These are phyloP conservation scores for Adelognathus sp. DNA, from an alignment of 2,888 invertebrate species.

Conservation along the genomic window DNA sequence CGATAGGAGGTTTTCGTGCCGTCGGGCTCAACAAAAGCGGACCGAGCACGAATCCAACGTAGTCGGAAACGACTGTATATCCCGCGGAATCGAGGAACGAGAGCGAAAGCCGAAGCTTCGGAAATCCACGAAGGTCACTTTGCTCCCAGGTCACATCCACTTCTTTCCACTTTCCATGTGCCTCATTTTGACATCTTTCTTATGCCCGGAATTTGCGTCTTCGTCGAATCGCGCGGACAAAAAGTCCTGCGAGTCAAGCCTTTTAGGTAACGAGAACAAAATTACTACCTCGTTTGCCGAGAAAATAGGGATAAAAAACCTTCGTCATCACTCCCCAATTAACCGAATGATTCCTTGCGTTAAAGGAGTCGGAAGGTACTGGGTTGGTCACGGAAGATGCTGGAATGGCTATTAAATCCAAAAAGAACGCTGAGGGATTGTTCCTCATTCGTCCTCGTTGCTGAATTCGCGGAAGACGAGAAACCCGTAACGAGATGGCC, in stretches of 20 bases:
- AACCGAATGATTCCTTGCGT: neutral
- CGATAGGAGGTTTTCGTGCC: neutral
- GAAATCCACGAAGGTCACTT: constrained; percentile 64
- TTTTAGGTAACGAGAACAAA: neutral
- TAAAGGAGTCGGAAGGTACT: neutral
- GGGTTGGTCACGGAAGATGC: neutral
- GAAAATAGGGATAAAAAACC: neutral
- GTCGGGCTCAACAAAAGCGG: constrained; percentile 48
- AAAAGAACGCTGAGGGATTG: neutral
- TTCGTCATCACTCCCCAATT: neutral
- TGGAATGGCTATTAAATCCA: neutral
- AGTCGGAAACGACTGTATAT: constrained; percentile 15
- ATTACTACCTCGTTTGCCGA: neutral
- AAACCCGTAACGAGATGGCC: neutral
- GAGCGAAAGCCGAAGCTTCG: constrained; percentile 43
- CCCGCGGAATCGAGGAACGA: constrained; percentile 39
- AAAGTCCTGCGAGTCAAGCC: neutral
- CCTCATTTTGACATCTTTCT: constrained; percentile 59
- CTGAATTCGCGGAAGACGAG: constrained; percentile 22
- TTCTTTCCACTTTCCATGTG: constrained; percentile 63
- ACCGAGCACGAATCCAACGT: constrained; percentile 42
- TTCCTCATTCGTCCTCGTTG: neutral
- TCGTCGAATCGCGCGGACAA: neutral
- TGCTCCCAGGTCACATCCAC: constrained; percentile 75
- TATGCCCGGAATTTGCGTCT: constrained; percentile 14